A percentile compares a stretch with the other conserved stretches of the same genome.
These are phyloP conservation scores for Acanthococcus lagerstroemiae DNA, from an alignment of 2,888 invertebrate species.

Conservation along the genomic window DNA sequence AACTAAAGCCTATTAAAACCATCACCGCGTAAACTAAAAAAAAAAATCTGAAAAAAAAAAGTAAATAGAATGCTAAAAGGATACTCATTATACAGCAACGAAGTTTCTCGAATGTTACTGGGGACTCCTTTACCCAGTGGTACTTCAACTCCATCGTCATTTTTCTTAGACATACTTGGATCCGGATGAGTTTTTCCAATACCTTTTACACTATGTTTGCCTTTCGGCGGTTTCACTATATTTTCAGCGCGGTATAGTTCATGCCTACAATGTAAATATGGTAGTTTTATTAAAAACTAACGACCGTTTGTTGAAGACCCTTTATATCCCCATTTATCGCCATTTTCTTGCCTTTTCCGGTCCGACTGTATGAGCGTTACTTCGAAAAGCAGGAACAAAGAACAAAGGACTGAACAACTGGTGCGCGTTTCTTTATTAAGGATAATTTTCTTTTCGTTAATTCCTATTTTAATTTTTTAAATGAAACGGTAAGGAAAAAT, in stretches of 20 bases:
- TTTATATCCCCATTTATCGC: no score
- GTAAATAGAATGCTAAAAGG: constrained; percentile 45
- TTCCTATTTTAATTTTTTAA: no score
- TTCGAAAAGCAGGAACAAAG: no score
- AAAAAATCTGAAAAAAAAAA: background rate
- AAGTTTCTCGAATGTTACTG: constrained; percentile 39
- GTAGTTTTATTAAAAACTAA: no score
- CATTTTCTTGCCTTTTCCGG: no score
- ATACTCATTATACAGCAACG: constrained; percentile 87
- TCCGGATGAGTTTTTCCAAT: constrained; percentile 76
- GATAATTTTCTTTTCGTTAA: no score
- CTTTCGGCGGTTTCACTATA: constrained; percentile 65
- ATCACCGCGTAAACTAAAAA: no score
- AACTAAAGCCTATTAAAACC: no score
- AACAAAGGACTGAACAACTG: background rate
- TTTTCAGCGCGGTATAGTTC: constrained; percentile 62
- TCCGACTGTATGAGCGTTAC: no score
- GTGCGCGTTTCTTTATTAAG: no score
- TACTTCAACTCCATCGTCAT: constrained; percentile 62
- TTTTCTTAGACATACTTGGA: constrained; percentile 49
- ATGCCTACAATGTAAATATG: constrained; percentile 49
- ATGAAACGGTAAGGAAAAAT: no score
- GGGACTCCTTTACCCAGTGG: constrained; percentile 59
- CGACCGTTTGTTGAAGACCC: no score
- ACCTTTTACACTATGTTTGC: constrained; percentile 82